Conservation (phyloP, 2,888 invertebrate species). For the Eudemis profundana region DNA sequence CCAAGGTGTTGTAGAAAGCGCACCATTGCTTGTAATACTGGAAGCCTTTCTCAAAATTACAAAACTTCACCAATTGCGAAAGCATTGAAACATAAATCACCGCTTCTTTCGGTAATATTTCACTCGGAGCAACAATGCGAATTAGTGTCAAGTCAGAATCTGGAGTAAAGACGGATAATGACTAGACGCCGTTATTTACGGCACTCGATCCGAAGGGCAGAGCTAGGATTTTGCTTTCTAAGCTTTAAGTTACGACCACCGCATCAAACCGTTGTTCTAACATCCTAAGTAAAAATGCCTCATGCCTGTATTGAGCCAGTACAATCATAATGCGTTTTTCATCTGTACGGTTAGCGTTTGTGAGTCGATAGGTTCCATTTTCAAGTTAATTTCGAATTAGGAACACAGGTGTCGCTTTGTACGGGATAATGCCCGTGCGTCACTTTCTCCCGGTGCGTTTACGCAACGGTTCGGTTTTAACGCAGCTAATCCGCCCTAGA, state of each 20-base stretch:
- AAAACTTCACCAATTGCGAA: conserved; percentile 35
- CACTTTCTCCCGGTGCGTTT: conserved; percentile 60
- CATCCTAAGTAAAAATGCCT: conserved; percentile 6
- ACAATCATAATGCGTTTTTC: conserved; percentile 22
- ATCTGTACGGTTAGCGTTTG: conserved; percentile 8
- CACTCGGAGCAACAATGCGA: conserved; percentile 64
- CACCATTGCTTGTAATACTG: neutral
- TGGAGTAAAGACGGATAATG: conserved; percentile 71
- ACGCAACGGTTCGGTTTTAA: conserved; percentile 55
- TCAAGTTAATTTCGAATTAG: conserved; percentile 47
- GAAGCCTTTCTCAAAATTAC: conserved; percentile 19
- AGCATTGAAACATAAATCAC: conserved; percentile 41
- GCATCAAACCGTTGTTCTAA: conserved; percentile 28
- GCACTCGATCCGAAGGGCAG: conserved; percentile 58
- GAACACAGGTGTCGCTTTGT: conserved; percentile 57
- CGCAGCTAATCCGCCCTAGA: conserved; percentile 53
- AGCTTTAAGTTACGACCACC: conserved; percentile 67
- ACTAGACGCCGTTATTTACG: conserved; percentile 66
- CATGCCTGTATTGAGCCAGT: neutral
- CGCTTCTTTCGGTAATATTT: conserved; percentile 54
- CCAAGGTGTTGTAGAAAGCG: too few species aligned
- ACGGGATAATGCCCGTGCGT: conserved; percentile 56
- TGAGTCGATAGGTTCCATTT: conserved; percentile 39
- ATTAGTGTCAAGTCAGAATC: conserved; percentile 67
- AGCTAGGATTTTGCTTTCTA: conserved; percentile 68